Base-by-base conservation (phyloP, 1,140 invertebrate genomes). In the Drosophila micromelanica region DNA sequence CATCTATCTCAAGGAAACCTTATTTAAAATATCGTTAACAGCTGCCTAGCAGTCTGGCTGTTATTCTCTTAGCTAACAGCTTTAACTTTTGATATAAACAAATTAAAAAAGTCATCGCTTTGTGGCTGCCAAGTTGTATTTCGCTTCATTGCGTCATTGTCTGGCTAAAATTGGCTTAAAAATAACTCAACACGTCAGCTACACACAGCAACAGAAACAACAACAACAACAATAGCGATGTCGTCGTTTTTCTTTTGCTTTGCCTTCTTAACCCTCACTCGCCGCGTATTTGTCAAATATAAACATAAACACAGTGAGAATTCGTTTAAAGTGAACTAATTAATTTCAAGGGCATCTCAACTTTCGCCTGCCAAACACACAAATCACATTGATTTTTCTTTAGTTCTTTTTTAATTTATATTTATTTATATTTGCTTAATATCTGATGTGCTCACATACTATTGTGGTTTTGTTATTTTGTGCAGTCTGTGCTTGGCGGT, bases 161-260 rank as follows among this genome's bases (percentile, higher is more conserved):
- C 72, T 78, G 65, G 68, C 78, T 79, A 79, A 86, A 85, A 89
- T 78, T 76, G 69, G 68, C 72, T 75, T 86, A 86, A 80, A 90
- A 90, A 90, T 90, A 90, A 69, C 78, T 43, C 78, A 90, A 90
- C 86, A 86, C 86, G 86, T 86, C 80, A 90, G 82, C 81, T 60
- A 54, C 67, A 64, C 63, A 48, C 48, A 81, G 71, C 30, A 59
- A 65, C 62, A 80, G 65, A 75, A 23, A 23, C 17, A 23, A 23
- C 68, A 80, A 49, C 57, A 42, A 5, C 20, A 70, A 57, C 59
- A 86, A 60, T 13, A 57, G 76, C 69, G 27, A 32, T 42, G 68
- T 42, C 51, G 62, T 72, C 46, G 67, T 76, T 60, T 71, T 48
- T 80, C 57, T 56, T 61, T 76, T 7, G 32, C 32, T 59, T 78